Evolutionary conservation across 2,113 vertebrate genomes (phyloP).

Genomic region (Callithrix jacchus): DNA sequence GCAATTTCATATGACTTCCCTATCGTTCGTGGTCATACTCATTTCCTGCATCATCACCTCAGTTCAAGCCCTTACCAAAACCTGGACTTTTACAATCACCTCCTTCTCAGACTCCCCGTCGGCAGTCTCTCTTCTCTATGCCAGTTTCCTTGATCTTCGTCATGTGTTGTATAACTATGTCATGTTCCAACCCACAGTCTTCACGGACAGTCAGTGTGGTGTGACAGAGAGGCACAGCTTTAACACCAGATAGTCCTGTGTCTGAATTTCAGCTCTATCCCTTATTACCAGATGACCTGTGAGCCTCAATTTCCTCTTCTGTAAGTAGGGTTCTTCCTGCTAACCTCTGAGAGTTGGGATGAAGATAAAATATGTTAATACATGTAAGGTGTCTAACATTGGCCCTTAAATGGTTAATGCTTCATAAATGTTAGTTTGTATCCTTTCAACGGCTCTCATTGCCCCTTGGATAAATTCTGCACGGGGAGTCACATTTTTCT

Average conservation of each 20-base stretch:
- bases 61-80: neutral
- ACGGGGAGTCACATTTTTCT: neutral
- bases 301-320: neutral
- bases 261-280: neutral
- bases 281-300: neutral
- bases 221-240: neutral
- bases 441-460: neutral
- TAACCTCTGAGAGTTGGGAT: neutral
- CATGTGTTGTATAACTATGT: accelerated
- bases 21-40: neutral
- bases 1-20: neutral
- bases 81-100: neutral
- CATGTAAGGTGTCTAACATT: neutral
- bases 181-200: neutral
- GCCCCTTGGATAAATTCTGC: neutral
- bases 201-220: accelerated
- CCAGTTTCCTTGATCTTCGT: neutral
- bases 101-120: neutral
- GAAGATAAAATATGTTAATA: neutral
- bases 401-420: neutral
- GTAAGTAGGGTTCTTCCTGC: neutral
- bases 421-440: neutral
- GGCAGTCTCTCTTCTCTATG: neutral
- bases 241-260: neutral
- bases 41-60: neutral